Percentiles rank a stretch among this genome's conserved stretches.
phyloP scores from a whole-genome alignment of 2,888 invertebrate species.

The Nomada ferruginata region DNA sequence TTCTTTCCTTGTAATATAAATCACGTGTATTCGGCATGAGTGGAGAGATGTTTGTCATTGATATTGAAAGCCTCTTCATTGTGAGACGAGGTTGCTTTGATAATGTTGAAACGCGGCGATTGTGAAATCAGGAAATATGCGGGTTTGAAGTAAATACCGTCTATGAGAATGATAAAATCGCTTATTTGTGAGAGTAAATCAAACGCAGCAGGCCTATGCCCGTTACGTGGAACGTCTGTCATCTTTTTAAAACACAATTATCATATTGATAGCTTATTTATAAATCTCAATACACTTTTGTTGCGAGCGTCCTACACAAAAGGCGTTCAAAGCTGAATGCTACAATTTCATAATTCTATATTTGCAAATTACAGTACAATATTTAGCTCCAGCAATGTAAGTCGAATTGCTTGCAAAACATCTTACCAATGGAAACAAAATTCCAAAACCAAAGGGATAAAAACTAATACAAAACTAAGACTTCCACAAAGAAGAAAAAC shows the following conservation, averaged over 20 bases:
- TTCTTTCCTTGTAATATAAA: not conserved
- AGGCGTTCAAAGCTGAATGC: no score
- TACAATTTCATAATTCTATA: no score
- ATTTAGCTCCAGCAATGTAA: no score
- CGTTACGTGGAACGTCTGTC: not conserved
- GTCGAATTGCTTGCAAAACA: no score
- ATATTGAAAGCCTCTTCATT: not conserved
- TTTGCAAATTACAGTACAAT: no score
- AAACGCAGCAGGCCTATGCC: not conserved
- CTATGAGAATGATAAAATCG: not conserved
- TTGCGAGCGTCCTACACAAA: no score
- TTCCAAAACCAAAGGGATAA: no score
- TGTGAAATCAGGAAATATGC: conserved; percentile 13
- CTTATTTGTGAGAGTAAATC: not conserved
- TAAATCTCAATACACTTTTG: no score
- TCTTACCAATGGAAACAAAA: no score
- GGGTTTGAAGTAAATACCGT: not conserved
- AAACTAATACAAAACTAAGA: no score
- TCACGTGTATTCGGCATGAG: not conserved
- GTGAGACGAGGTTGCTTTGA: conserved; percentile 1
- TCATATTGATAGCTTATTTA: no score
- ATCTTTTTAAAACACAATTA: not conserved
- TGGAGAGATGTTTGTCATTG: not conserved
- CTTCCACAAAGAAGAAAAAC: no score
- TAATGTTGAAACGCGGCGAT: conserved; percentile 4